A percentile compares a stretch with the other conserved stretches of the same genome.
These are phyloP conservation scores for Alsophila aescularia DNA, from an alignment of 2,888 invertebrate genomes.

Conservation along the genomic window DNA sequence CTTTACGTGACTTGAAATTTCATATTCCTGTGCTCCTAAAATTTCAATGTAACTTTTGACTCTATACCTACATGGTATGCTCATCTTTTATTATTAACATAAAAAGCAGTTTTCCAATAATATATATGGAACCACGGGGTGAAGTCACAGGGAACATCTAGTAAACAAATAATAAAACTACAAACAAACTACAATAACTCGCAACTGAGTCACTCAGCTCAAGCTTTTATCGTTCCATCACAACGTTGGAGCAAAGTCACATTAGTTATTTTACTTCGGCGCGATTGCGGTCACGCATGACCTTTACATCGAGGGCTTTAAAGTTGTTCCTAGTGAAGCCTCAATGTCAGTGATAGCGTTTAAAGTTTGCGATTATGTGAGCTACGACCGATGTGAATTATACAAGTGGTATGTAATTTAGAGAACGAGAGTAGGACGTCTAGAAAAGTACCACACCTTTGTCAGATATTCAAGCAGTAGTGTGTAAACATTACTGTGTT, in stretches of 20 bases:
- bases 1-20: neutral
- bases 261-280: neutral
- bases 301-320: neutral
- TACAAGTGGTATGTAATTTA: neutral
- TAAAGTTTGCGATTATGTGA: neutral
- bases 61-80: no score
- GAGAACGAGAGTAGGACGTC: neutral
- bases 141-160: neutral
- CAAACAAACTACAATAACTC: neutral
- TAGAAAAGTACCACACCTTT: no score
- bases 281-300: neutral
- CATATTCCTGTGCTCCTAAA: neutral
- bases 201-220: neutral
- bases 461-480: no score
- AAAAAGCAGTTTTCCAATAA: no score
- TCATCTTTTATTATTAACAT: no score
- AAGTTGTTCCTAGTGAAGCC: neutral
- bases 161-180: neutral
- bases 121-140: no score
- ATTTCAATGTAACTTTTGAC: no score
- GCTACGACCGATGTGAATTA: neutral
- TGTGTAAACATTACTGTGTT: no score
- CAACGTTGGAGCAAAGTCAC: neutral
- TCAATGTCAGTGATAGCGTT: neutral
- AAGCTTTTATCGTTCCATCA: neutral